Evolutionary conservation across 2,888 invertebrate genomes (phyloP).

Genomic region (Ectobius pallidus): DNA sequence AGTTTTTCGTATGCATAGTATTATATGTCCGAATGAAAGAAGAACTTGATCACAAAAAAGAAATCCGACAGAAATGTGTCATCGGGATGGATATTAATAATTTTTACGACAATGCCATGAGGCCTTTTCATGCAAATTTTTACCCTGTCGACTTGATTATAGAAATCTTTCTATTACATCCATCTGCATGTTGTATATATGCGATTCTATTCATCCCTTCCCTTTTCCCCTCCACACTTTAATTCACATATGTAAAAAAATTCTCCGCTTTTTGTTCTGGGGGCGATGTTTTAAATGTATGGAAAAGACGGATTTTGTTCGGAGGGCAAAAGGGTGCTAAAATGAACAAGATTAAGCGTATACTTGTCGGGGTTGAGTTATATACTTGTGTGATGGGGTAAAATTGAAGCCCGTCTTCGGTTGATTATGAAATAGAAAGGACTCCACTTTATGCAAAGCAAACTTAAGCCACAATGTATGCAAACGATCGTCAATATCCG

Average conservation of each 20-base stretch:
- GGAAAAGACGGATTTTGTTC: slow-evolving; percentile 24
- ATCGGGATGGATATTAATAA: slow-evolving; percentile 34
- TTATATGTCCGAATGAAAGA: slow-evolving; percentile 18
- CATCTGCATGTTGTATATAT: slow-evolving; percentile 20
- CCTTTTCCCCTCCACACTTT: too few species aligned
- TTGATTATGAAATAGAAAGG: not conserved
- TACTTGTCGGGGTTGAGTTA: too few species aligned
- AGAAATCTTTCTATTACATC: slow-evolving; percentile 7
- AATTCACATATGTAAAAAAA: not conserved
- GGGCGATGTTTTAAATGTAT: slow-evolving; percentile 31
- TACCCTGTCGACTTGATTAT: slow-evolving; percentile 7
- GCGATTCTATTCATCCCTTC: slow-evolving; percentile 1
- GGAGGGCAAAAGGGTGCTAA: not conserved
- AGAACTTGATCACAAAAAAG: slow-evolving; percentile 26
- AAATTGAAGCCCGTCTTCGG: not conserved
- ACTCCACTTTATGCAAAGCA: too few species aligned
- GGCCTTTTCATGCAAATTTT: slow-evolving; percentile 25
- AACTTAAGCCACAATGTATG: not conserved
- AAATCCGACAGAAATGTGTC: slow-evolving; percentile 31
- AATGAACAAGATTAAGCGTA: slow-evolving; percentile 2
- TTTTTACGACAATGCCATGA: slow-evolving; percentile 32
- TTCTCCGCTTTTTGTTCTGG: slow-evolving; percentile 26
- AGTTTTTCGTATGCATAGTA: slow-evolving; percentile 37
- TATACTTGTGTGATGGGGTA: too few species aligned
- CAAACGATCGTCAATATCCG: not conserved